Evolutionary conservation across 1,140 invertebrate genomes (phyloP).

Genomic region (Oncopeltus fasciatus): DNA sequence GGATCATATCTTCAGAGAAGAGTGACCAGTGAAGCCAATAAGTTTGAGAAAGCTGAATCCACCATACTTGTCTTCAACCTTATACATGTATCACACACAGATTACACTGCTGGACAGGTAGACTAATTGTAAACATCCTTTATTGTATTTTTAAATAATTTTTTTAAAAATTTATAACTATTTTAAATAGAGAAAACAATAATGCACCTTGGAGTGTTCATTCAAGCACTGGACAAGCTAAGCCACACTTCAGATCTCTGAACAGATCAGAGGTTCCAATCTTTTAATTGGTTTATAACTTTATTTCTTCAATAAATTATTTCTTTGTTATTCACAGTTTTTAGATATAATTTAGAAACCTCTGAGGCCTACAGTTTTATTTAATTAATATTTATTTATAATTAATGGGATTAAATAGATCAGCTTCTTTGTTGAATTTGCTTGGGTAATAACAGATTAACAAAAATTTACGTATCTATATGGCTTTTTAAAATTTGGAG

Average conservation of each 20-base stretch:
- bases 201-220: neutral
- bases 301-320: neutral
- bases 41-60: constrained; percentile 17
- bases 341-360: no score
- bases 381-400: no score
- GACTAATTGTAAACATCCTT: constrained; percentile 6
- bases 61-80: constrained; percentile 36
- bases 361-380: no score
- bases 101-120: constrained; percentile 43
- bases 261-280: neutral
- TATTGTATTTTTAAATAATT: neutral
- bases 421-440: no score
- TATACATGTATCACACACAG: constrained; percentile 35
- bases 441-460: no score
- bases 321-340: no score
- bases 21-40: constrained; percentile 29
- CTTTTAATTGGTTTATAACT: neutral
- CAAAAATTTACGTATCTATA: no score
- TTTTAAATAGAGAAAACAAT: neutral
- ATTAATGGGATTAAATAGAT: no score
- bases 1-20: constrained; percentile 33
- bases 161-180: neutral
- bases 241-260: neutral
- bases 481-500: no score
- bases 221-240: neutral